phyloP scores from a whole-genome alignment of 1,140 invertebrate species.

The Eulimnadia texana region DNA sequence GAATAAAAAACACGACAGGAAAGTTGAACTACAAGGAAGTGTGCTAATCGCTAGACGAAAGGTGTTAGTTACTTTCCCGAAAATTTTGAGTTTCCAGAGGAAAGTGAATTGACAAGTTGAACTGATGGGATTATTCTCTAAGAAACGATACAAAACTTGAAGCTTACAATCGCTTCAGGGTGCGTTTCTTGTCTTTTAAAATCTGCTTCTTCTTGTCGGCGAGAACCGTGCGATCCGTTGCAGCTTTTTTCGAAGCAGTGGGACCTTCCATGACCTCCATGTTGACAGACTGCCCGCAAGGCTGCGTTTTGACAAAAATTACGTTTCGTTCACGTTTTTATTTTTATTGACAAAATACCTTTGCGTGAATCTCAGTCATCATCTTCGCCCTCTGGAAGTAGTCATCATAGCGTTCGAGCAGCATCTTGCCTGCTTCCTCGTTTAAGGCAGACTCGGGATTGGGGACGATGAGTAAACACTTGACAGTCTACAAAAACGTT shows the following conservation, averaged over 20 bases:
- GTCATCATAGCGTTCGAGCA: slow-evolving; percentile 80
- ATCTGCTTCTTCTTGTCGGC: slow-evolving; percentile 54
- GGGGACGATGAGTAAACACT: slow-evolving; percentile 82
- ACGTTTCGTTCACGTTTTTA: not conserved
- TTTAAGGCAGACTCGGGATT: slow-evolving; percentile 89
- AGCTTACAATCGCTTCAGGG: slow-evolving; percentile 79
- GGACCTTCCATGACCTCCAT: slow-evolving; percentile 43
- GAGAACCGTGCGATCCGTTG: slow-evolving; percentile 58
- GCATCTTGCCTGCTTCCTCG: slow-evolving; percentile 80
- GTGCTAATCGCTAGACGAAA: too few relatives aligned
- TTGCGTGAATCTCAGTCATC: slow-evolving; percentile 89
- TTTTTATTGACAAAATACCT: slow-evolving; percentile 30
- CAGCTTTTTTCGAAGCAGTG: slow-evolving; percentile 59
- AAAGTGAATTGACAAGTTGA: too few relatives aligned
- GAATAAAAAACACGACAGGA: too few relatives aligned
- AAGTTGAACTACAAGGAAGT: too few relatives aligned
- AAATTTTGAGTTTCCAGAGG: too few relatives aligned
- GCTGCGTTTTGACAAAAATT: not conserved
- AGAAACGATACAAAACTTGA: too few relatives aligned
- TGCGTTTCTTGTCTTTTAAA: slow-evolving; percentile 70
- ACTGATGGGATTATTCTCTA: too few relatives aligned
- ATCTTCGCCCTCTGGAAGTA: slow-evolving; percentile 77
- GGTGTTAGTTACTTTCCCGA: too few relatives aligned
- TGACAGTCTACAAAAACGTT: slow-evolving; percentile 53
- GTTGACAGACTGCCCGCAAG: slow-evolving; percentile 19